Conservation (phyloP, 2,888 invertebrate genomes). For the Homarus gammarus region DNA sequence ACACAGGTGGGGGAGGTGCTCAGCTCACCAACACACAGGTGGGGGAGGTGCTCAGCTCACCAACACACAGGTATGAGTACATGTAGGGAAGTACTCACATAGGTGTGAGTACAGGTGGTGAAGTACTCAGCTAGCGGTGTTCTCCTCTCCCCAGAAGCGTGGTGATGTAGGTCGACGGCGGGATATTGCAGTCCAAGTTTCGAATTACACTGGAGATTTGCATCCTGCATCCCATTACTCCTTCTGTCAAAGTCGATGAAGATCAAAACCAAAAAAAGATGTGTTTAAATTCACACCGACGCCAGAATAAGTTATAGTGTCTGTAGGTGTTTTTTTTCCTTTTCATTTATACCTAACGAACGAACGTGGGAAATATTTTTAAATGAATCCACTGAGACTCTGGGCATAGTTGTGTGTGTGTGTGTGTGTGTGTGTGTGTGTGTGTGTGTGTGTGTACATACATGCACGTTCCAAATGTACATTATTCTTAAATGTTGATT, state of each 20-base stretch:
- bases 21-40: no score
- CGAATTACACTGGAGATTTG: background rate
- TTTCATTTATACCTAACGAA: background rate
- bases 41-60: no score
- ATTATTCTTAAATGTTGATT: no score
- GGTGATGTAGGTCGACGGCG: no score
- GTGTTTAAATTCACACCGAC: background rate
- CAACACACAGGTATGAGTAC: no score
- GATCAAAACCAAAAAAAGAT: background rate
- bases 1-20: no score
- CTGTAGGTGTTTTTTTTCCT: background rate
- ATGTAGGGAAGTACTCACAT: no score
- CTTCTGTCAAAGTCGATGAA: background rate
- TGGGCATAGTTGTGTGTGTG: background rate
- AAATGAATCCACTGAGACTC: background rate
- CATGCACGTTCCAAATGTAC: background rate
- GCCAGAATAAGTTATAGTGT: background rate
- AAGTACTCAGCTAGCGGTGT: no score
- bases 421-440: constrained; percentile 9
- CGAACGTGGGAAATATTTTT: background rate
- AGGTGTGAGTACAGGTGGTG: no score
- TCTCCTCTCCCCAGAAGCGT: no score
- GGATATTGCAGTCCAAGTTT: background rate
- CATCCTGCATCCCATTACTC: constrained; percentile 3
- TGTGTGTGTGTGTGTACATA: background rate